Conservation (phyloP, 2,113 vertebrate genomes). For the Pluvianellus socialis region DNA sequence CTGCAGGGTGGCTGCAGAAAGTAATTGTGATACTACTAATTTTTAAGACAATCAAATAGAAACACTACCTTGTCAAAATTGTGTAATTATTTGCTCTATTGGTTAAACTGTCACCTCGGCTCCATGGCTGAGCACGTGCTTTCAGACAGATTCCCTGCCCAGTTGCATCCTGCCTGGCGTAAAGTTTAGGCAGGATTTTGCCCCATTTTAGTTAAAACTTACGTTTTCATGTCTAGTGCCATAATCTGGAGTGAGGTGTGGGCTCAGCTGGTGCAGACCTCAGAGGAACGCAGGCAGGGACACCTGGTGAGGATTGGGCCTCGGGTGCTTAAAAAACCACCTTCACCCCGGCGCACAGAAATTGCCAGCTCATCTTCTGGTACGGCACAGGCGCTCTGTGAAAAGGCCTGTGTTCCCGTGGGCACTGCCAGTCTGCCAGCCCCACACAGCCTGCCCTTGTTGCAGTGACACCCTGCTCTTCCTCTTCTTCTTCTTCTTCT, state of each 20-base stretch:
- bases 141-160: not conserved
- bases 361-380: conserved; percentile 11
- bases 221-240: not conserved
- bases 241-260: not conserved
- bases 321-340: not conserved
- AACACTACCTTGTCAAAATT: not conserved
- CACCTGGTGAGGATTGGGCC: not conserved
- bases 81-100: not conserved
- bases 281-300: not conserved
- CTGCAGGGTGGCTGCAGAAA: not conserved
- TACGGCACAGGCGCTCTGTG: not conserved
- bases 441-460: conserved; percentile 45
- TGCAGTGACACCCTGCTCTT: not conserved
- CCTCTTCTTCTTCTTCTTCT: not conserved
- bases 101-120: not conserved
- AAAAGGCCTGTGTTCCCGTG: not conserved
- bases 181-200: not conserved
- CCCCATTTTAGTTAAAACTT: not conserved
- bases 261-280: not conserved
- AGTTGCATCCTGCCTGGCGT: not conserved
- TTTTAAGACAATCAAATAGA: not conserved
- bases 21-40: not conserved
- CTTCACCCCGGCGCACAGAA: not conserved
- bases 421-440: not conserved
- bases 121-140: not conserved